These are phyloP conservation scores for Trachemys scripta DNA, from an alignment of 2,113 vertebrate species.

Conservation along the genomic window DNA sequence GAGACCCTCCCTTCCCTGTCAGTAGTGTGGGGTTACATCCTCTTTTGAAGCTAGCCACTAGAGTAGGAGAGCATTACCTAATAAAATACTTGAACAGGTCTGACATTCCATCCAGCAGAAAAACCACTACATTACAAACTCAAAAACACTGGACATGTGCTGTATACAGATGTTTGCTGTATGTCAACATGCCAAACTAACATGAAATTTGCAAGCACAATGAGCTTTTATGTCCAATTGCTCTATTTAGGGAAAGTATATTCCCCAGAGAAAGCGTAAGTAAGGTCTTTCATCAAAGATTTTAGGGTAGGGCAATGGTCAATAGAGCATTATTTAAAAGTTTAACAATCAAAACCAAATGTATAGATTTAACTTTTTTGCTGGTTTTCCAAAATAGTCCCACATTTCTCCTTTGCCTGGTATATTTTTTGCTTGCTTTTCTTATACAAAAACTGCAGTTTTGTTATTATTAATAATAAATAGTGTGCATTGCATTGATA, in stretches of 20 bases:
- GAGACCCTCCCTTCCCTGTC: neutral
- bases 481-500: neutral
- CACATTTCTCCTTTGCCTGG: neutral
- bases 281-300: neutral
- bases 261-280: neutral
- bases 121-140: slow-evolving; percentile 27
- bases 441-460: neutral
- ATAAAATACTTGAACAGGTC: slow-evolving; percentile 71
- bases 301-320: neutral
- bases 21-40: neutral
- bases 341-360: neutral
- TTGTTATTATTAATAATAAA: neutral
- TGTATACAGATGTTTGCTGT: neutral
- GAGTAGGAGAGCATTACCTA: slow-evolving; percentile 55
- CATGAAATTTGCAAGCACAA: neutral
- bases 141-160: slow-evolving; percentile 1
- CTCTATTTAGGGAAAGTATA: neutral
- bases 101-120: slow-evolving; percentile 35
- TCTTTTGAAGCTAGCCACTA: slow-evolving; percentile 22
- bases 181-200: neutral
- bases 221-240: neutral
- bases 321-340: neutral
- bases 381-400: neutral
- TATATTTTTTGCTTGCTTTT: neutral
- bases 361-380: neutral